These are phyloP conservation scores for Pedicia rivosa DNA, from an alignment of 2,888 invertebrate species.

Conservation along the genomic window DNA sequence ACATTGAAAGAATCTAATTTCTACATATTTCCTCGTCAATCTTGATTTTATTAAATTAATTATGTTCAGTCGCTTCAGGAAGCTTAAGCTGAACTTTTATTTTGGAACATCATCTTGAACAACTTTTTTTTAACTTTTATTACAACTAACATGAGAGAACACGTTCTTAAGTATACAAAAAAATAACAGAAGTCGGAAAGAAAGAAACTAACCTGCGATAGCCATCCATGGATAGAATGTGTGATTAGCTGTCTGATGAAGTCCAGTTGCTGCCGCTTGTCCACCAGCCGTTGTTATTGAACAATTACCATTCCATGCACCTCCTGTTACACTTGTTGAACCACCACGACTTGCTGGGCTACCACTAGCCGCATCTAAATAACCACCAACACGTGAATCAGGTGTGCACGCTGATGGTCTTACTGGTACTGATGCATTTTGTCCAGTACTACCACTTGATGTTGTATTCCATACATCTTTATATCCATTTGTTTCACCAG, in stretches of 20 bases:
- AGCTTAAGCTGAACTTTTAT: no score
- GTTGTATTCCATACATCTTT: slow-evolving; percentile 38
- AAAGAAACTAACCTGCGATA: slow-evolving; percentile 73
- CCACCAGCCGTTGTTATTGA: slow-evolving; percentile 61
- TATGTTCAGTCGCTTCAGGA: no score
- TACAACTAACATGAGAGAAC: no score
- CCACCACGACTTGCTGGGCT: slow-evolving; percentile 59
- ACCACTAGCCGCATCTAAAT: slow-evolving; percentile 58
- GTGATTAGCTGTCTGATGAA: slow-evolving; percentile 80
- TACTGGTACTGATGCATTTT: slow-evolving; percentile 37
- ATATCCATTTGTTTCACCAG: slow-evolving; percentile 36
- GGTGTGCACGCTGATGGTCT: slow-evolving; percentile 83
- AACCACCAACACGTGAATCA: slow-evolving; percentile 65
- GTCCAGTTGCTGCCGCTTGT: slow-evolving; percentile 66
- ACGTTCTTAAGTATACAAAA: no score
- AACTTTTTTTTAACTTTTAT: no score
- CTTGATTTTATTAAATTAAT: no score
- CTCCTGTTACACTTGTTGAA: slow-evolving; percentile 39
- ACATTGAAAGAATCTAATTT: no score
- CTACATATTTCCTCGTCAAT: no score
- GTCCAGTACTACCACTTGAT: slow-evolving; percentile 21
- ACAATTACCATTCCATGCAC: slow-evolving; percentile 80
- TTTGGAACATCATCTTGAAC: no score
- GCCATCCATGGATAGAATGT: slow-evolving; percentile 98
- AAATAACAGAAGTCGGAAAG: no score